Percentiles rank a stretch among this genome's conserved stretches.
These are phyloP conservation scores for Peromyscus californicus DNA, from an alignment of 2,113 vertebrate species.

Conservation along the genomic window DNA sequence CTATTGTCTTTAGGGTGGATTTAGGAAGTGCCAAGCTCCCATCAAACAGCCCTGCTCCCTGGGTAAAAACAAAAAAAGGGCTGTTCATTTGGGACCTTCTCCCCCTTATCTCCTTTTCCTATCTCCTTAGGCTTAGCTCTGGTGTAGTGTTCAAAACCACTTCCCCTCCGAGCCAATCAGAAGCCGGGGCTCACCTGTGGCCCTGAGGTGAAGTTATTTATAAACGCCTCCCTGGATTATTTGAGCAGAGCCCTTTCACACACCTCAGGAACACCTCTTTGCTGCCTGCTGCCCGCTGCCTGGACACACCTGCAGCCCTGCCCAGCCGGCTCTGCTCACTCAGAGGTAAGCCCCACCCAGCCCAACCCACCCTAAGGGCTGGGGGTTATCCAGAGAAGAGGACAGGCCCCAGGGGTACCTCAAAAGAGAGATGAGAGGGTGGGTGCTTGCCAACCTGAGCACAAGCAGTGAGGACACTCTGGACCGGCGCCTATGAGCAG, in stretches of 20 bases:
- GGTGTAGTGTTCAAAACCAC: conserved; percentile 89
- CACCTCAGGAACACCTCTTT: conserved; percentile 85
- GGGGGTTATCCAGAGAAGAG: conserved; percentile 44
- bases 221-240: conserved; percentile 90
- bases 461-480: not conserved
- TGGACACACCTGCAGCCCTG: conserved; percentile 85
- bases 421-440: conserved; percentile 1
- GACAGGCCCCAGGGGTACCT: not conserved
- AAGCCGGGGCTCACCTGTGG: conserved; percentile 86
- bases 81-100: conserved; percentile 88
- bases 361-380: conserved; percentile 23
- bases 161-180: conserved; percentile 89
- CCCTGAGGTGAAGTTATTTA: conserved; percentile 90
- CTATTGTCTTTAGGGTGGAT: conserved; percentile 87
- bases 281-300: conserved; percentile 78
- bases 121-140: conserved; percentile 88
- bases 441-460: not conserved
- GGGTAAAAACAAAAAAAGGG: conserved; percentile 87
- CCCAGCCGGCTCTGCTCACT: conserved; percentile 74
- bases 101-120: conserved; percentile 88
- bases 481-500: not conserved
- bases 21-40: conserved; percentile 85
- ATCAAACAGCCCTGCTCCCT: conserved; percentile 87
- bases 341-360: conserved; percentile 79
- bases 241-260: conserved; percentile 86